phyloP scores from a whole-genome alignment of 1,140 invertebrate species.

The Nephotettix cincticeps region DNA sequence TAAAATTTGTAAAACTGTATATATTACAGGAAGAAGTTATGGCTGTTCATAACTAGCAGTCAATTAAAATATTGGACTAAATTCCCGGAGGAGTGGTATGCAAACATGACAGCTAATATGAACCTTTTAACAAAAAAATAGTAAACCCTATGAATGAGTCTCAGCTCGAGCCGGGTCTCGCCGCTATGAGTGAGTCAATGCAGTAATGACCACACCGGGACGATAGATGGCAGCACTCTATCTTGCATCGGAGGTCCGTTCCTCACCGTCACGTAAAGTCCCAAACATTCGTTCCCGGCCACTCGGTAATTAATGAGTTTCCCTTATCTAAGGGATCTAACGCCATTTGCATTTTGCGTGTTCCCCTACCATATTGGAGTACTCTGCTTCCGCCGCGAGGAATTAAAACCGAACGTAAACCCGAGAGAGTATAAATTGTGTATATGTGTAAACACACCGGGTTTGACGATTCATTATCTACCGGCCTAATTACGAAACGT shows the following conservation, averaged over 20 bases:
- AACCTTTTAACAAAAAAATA: too few relatives aligned
- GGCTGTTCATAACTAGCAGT: too few relatives aligned
- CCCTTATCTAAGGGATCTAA: slow-evolving; percentile 23
- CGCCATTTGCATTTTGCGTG: slow-evolving; percentile 28
- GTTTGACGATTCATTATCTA: too few relatives aligned
- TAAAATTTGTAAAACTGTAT: too few relatives aligned
- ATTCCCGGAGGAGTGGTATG: too few relatives aligned
- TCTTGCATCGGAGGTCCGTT: not conserved
- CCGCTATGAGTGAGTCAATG: too few relatives aligned
- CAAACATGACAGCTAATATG: too few relatives aligned
- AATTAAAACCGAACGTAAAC: slow-evolving; percentile 26
- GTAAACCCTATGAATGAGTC: too few relatives aligned
- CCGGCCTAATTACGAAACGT: too few relatives aligned
- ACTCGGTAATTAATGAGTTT: slow-evolving; percentile 26
- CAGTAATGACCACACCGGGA: not conserved
- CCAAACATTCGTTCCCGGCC: slow-evolving; percentile 15
- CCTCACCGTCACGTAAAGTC: not conserved
- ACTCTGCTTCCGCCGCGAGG: slow-evolving; percentile 11
- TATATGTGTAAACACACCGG: slow-evolving; percentile 11
- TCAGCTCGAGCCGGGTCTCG: too few relatives aligned
- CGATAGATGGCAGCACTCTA: not conserved
- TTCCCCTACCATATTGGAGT: slow-evolving; percentile 27
- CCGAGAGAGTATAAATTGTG: slow-evolving; percentile 6
- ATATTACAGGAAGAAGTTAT: too few relatives aligned
- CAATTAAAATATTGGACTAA: too few relatives aligned